Evolutionary conservation across 2,113 vertebrate species (phyloP).

Genomic region (Balaenoptera acutorostrata): DNA sequence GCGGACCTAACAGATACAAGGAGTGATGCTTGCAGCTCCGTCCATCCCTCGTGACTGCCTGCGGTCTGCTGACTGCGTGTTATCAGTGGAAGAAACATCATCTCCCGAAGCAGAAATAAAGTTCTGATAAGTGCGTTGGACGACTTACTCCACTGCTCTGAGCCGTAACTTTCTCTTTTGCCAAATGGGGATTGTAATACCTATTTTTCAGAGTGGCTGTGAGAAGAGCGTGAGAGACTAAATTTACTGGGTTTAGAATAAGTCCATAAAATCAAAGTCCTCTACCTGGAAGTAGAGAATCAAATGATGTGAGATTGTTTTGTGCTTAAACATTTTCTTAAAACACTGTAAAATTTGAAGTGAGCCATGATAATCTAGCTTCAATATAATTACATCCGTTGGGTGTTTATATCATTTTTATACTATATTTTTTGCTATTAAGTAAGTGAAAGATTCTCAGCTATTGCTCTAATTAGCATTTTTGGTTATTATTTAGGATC

Average conservation of each 20-base stretch:
- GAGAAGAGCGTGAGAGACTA: background rate
- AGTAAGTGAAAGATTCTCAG: background rate
- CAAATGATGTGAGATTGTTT: background rate
- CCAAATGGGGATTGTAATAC: no score
- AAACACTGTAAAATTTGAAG: background rate
- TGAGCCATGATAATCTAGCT: background rate
- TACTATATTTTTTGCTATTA: background rate
- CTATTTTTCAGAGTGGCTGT: background rate
- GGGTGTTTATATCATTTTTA: background rate
- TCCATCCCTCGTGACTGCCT: no score
- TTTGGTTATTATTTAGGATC: background rate
- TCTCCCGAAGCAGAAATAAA: background rate
- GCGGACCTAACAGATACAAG: background rate
- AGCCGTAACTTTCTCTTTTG: background rate
- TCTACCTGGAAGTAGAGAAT: background rate
- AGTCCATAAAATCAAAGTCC: background rate
- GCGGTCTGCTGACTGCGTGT: background rate
- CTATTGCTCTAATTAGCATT: background rate
- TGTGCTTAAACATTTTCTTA: background rate
- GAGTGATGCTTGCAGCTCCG: no score
- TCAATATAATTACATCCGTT: background rate
- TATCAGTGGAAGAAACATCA: background rate
- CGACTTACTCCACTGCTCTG: background rate
- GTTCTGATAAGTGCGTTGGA: rapidly evolving
- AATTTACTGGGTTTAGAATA: background rate